Percentiles rank a stretch among this genome's conserved stretches.
phyloP scores from a whole-genome alignment of 2,797 vertebrate genomes.

The Myotis planiceps region DNA sequence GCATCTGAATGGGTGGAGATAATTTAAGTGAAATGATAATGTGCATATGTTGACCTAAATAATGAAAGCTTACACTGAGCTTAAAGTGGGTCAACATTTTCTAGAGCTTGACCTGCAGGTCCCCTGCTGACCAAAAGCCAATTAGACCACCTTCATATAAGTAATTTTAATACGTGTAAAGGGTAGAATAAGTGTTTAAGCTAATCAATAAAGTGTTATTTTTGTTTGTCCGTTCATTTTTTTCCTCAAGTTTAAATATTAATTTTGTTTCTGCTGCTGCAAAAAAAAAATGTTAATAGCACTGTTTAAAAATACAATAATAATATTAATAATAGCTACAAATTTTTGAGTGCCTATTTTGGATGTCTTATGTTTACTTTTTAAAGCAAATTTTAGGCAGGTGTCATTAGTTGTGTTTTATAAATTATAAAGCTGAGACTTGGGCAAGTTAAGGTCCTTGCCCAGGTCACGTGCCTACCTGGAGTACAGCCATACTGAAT shows the following conservation, averaged over 20 bases:
- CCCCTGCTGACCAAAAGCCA: neutral
- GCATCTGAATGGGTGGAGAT: slow-evolving; percentile 22
- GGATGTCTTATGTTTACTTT: neutral
- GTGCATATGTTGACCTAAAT: neutral
- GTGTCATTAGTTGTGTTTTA: neutral
- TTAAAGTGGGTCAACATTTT: neutral
- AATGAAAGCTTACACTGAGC: neutral
- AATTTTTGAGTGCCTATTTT: neutral
- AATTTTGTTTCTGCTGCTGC: neutral
- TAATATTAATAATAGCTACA: neutral
- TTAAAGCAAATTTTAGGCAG: neutral
- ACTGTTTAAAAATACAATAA: neutral
- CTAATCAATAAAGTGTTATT: neutral
- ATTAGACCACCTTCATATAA: neutral
- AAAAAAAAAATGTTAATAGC: neutral
- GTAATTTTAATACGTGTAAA: neutral
- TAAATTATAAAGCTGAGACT: neutral
- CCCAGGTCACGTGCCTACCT: neutral
- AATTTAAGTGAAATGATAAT: neutral
- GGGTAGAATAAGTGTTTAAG: neutral
- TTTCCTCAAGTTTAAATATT: neutral
- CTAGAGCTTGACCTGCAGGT: neutral
- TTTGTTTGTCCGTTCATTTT: neutral
- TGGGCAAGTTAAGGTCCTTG: neutral
- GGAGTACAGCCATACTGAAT: neutral